Percentiles rank a stretch among this genome's conserved stretches.
These are phyloP conservation scores for Uria aalge DNA, from an alignment of 2,113 vertebrate species.

Conservation along the genomic window DNA sequence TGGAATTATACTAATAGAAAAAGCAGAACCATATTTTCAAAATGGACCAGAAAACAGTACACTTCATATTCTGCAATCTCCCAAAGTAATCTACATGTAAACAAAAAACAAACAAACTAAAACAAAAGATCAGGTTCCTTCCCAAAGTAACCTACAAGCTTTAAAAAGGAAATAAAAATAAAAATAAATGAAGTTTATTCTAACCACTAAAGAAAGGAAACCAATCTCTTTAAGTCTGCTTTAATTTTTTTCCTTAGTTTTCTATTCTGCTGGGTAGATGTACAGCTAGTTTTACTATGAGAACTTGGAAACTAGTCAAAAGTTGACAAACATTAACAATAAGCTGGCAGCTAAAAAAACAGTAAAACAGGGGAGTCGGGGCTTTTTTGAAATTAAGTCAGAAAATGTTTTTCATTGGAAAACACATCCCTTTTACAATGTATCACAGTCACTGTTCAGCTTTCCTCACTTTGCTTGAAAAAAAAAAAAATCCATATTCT, in stretches of 20 bases:
- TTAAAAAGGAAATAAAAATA: neutral
- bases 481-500: neutral
- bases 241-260: neutral
- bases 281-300: neutral
- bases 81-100: neutral
- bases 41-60: neutral
- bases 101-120: neutral
- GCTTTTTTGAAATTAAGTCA: neutral
- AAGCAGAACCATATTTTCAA: neutral
- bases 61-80: neutral
- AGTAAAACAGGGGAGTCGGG: accelerated
- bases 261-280: neutral
- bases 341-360: neutral
- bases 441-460: neutral
- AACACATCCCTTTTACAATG: neutral
- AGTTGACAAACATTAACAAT: neutral
- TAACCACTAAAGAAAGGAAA: neutral
- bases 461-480: neutral
- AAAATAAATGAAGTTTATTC: neutral
- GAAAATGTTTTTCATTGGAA: neutral
- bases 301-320: neutral
- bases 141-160: neutral
- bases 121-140: neutral
- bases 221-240: neutral
- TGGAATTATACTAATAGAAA: neutral